Conservation (phyloP, 2,113 vertebrate species). For the Pandion haliaetus region DNA sequence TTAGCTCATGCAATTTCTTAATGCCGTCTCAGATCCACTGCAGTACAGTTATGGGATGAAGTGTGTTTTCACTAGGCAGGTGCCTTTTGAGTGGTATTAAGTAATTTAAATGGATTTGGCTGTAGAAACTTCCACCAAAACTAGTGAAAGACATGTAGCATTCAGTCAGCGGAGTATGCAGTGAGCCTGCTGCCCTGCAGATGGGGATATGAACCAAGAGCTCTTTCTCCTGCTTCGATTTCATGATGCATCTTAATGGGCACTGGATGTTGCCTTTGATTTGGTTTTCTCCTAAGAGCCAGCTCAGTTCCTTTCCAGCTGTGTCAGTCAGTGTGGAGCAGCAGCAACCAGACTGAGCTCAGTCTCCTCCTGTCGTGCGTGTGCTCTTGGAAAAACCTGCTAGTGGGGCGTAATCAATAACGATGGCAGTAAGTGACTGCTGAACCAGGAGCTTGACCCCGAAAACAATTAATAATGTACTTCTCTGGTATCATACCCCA, state of each 20-base stretch:
- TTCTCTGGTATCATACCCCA: background rate
- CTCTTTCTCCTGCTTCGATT: background rate
- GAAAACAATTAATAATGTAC: conserved; percentile 18
- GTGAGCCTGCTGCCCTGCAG: conserved; percentile 15
- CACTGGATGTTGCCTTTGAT: background rate
- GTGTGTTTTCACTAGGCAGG: background rate
- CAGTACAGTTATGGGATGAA: background rate
- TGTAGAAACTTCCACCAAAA: background rate
- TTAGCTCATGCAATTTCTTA: background rate
- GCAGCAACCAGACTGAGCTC: background rate
- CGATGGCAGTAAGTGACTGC: conserved; percentile 6
- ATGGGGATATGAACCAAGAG: background rate
- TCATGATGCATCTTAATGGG: background rate
- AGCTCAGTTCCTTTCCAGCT: background rate
- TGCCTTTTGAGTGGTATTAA: background rate
- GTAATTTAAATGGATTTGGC: background rate
- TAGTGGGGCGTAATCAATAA: background rate
- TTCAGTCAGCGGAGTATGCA: background rate
- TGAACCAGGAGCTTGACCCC: conserved; percentile 5
- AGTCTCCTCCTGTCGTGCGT: background rate
- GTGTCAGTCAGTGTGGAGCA: background rate
- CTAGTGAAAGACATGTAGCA: background rate
- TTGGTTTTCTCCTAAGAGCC: background rate
- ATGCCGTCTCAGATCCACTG: background rate
- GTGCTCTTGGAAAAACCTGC: background rate